These are phyloP conservation scores for Clarias laeviceps DNA, from an alignment of 2,797 vertebrate genomes.

Conservation along the genomic window DNA sequence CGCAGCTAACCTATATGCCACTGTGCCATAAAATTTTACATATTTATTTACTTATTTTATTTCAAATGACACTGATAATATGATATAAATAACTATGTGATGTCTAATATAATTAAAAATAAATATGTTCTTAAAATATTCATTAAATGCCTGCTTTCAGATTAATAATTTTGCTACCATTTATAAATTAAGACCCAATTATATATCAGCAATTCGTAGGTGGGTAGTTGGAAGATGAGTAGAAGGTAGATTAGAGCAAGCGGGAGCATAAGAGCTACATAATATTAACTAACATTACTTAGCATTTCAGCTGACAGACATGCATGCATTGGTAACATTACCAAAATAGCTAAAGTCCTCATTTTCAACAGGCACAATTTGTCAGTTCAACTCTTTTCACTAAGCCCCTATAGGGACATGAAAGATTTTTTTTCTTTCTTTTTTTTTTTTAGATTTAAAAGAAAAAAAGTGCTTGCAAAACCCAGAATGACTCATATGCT, in stretches of 20 bases:
- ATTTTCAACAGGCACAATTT: background rate
- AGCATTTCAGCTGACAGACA: background rate
- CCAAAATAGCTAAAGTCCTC: background rate
- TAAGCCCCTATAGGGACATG: too few species aligned
- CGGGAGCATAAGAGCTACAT: background rate
- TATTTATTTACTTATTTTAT: too few species aligned
- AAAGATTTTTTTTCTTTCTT: too few species aligned
- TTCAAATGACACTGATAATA: too few species aligned
- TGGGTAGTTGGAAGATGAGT: background rate
- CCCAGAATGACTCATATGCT: too few species aligned
- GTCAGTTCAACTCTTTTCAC: background rate
- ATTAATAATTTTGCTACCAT: background rate
- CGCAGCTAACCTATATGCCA: too few species aligned
- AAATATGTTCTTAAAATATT: too few species aligned
- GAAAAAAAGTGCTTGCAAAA: too few species aligned
- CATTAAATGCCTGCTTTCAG: background rate
- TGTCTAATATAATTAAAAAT: too few species aligned
- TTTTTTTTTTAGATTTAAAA: too few species aligned
- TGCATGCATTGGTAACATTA: background rate
- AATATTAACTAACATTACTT: background rate
- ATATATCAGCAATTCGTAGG: background rate
- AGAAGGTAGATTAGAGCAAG: background rate
- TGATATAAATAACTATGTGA: too few species aligned
- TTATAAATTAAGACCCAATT: background rate
- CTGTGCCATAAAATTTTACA: too few species aligned